Evolutionary conservation across 2,888 invertebrate species (phyloP).

Genomic region (Apodemia mormo): DNA sequence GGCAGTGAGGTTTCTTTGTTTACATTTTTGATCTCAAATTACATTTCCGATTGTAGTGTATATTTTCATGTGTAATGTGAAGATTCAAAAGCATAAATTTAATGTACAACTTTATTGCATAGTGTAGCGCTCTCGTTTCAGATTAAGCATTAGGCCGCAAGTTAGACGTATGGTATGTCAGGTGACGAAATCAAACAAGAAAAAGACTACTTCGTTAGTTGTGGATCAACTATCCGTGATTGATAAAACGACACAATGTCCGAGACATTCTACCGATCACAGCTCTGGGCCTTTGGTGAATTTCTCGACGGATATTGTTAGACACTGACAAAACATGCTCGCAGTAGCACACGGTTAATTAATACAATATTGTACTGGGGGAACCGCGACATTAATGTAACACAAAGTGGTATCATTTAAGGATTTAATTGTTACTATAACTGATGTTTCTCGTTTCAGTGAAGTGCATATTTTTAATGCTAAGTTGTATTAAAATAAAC

Average conservation of each 20-base stretch:
- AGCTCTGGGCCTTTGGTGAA: slow-evolving; percentile 4
- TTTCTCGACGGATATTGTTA: slow-evolving; percentile 48
- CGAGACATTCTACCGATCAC: background rate
- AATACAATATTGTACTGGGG: slow-evolving; percentile 43
- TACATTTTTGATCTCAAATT: too few relatives aligned
- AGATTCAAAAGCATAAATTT: background rate
- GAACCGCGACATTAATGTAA: slow-evolving; percentile 46
- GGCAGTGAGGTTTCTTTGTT: too few relatives aligned
- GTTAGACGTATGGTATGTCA: slow-evolving; percentile 2
- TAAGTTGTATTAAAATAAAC: too few relatives aligned
- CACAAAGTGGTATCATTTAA: slow-evolving; percentile 39
- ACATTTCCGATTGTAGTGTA: background rate
- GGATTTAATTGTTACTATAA: background rate
- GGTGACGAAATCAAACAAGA: slow-evolving; percentile 14
- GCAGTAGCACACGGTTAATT: slow-evolving; percentile 70
- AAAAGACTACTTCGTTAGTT: slow-evolving; percentile 6
- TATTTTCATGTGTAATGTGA: background rate
- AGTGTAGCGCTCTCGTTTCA: background rate
- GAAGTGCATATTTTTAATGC: background rate
- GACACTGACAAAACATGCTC: slow-evolving; percentile 72
- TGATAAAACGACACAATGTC: slow-evolving; percentile 3
- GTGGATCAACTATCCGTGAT: background rate
- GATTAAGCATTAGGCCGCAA: slow-evolving; percentile 1
- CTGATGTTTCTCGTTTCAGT: slow-evolving; percentile 3
- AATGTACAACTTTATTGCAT: background rate